Evolutionary conservation across 1,140 invertebrate species (phyloP).

Genomic region (Cotesia chilonis): DNA sequence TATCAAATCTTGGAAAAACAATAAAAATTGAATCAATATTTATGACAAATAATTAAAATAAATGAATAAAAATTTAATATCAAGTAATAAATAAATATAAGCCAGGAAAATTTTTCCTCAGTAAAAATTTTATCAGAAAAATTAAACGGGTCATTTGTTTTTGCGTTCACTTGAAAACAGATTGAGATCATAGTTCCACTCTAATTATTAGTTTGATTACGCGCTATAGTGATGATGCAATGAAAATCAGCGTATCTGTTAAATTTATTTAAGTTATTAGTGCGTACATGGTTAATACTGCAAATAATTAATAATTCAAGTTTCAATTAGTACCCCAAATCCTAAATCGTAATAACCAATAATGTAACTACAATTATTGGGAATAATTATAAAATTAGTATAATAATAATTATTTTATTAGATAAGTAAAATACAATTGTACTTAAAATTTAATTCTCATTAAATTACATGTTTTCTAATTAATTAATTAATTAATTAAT

Average conservation of each 20-base stretch:
- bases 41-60: no score
- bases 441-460: neutral
- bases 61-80: neutral
- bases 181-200: slow-evolving; percentile 34
- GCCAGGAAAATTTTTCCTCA: neutral
- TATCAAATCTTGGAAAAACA: no score
- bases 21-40: no score
- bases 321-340: no score
- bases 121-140: slow-evolving; percentile 12
- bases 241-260: slow-evolving; percentile 11
- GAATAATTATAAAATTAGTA: no score
- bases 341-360: no score
- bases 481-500: neutral
- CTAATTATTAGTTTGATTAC: slow-evolving; percentile 30
- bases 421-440: no score
- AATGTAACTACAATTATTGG: no score
- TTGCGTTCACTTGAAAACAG: slow-evolving; percentile 19
- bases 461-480: slow-evolving; percentile 63
- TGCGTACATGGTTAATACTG: neutral
- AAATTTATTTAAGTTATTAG: neutral
- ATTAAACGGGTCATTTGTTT: slow-evolving; percentile 25
- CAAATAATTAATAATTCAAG: neutral
- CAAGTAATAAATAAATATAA: neutral
- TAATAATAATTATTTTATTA: no score
- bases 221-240: slow-evolving; percentile 22